Conservation (phyloP, 2,113 vertebrate species). For the Turdus rufiventris region DNA sequence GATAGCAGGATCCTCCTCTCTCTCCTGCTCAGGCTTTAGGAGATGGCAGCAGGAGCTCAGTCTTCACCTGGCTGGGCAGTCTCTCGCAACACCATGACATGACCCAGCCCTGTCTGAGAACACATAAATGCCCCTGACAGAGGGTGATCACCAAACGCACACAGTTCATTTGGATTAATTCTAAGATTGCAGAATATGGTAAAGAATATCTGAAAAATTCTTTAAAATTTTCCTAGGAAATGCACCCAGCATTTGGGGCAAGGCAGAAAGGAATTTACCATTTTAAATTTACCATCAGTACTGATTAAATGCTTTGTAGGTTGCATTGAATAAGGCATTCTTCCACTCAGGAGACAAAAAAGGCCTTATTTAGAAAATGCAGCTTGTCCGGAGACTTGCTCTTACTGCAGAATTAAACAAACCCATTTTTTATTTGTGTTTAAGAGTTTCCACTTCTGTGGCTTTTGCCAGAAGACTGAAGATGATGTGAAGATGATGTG, state of each 20-base stretch:
- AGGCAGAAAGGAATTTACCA: neutral
- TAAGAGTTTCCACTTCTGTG: neutral
- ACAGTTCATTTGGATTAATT: neutral
- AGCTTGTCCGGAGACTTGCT: neutral
- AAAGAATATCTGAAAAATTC: neutral
- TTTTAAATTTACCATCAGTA: neutral
- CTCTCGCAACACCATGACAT: neutral
- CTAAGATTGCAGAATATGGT: neutral
- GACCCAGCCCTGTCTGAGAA: neutral
- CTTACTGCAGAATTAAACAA: conserved; percentile 29
- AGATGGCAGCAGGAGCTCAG: accelerated
- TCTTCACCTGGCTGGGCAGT: neutral
- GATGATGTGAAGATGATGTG: neutral
- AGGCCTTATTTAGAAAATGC: neutral
- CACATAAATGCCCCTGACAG: neutral
- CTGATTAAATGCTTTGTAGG: neutral
- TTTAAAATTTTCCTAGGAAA: neutral
- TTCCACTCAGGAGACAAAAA: neutral
- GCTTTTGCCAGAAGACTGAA: conserved; percentile 24
- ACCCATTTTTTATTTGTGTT: neutral
- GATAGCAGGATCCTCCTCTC: neutral
- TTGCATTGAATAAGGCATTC: neutral
- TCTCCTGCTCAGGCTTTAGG: neutral
- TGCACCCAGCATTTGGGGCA: neutral
- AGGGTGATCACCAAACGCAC: neutral